Conservation (phyloP, 2,888 invertebrate genomes). For the Lissocephala sabroskyi region DNA sequence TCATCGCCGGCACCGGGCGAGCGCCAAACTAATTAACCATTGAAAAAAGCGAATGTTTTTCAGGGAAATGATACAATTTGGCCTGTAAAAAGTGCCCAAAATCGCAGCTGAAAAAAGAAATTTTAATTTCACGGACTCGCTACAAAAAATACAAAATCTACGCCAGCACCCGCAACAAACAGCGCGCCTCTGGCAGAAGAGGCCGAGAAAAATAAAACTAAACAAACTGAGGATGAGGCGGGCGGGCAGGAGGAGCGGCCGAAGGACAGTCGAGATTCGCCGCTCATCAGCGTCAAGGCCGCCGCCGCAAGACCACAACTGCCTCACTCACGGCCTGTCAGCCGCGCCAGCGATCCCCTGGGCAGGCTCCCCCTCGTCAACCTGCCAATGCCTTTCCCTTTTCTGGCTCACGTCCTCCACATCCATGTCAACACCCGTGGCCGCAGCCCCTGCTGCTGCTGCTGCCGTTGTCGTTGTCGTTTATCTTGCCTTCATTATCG, state of each 20-base stretch:
- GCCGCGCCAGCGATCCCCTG: constrained; percentile 11
- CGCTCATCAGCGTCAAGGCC: constrained; percentile 45
- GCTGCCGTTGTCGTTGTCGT: constrained; percentile 33
- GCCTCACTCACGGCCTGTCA: constrained; percentile 1
- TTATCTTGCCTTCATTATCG: constrained; percentile 70
- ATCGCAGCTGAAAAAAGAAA: constrained; percentile 25
- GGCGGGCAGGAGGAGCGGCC: constrained; percentile 8
- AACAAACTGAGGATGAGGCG: background rate
- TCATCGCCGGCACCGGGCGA: constrained; percentile 14
- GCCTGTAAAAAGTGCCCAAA: constrained; percentile 21
- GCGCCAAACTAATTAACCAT: constrained; percentile 59
- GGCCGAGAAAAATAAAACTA: constrained; percentile 1
- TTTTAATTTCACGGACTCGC: constrained; percentile 41
- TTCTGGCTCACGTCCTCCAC: constrained; percentile 10
- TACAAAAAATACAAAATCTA: constrained; percentile 3
- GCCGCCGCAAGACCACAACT: constrained; percentile 14
- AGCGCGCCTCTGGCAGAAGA: constrained; percentile 19
- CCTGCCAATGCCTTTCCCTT: constrained; percentile 32
- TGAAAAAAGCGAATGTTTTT: constrained; percentile 39
- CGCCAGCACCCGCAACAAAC: constrained; percentile 5
- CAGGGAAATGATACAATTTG: constrained; percentile 59
- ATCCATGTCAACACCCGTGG: constrained; percentile 10
- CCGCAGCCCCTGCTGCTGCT: constrained; percentile 4
- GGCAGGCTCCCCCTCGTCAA: constrained; percentile 17
- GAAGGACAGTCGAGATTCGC: background rate